phyloP scores from a whole-genome alignment of 2,797 vertebrate genomes.

The Ceryle rudis region DNA sequence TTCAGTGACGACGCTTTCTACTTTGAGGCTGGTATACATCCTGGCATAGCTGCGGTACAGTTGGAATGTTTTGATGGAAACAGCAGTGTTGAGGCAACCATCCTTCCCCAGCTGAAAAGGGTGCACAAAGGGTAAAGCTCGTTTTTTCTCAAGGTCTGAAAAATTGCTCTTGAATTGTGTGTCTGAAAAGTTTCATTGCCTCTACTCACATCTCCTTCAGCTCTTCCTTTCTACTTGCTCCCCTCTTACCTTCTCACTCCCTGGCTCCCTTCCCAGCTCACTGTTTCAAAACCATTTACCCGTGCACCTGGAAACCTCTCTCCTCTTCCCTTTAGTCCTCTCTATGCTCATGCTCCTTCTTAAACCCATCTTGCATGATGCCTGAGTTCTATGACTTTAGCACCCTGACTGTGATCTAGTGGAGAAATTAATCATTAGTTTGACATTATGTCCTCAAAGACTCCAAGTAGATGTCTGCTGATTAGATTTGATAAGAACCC shows the following conservation, averaged over 20 bases:
- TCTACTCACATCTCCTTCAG: neutral
- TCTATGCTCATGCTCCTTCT: neutral
- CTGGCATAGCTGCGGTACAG: constrained; percentile 42
- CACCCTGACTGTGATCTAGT: neutral
- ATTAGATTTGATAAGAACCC: neutral
- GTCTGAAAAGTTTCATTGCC: neutral
- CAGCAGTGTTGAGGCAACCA: constrained; percentile 42
- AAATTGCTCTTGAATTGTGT: neutral
- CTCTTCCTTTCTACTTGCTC: neutral
- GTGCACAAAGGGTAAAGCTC: neutral
- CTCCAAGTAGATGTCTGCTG: neutral
- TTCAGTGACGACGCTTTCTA: constrained; percentile 52
- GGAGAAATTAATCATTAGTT: neutral
- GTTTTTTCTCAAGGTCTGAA: neutral
- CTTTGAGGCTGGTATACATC: neutral
- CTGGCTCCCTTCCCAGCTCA: neutral
- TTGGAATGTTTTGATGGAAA: constrained; percentile 30
- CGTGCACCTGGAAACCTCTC: neutral
- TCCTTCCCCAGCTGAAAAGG: constrained; percentile 61
- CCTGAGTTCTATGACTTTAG: neutral
- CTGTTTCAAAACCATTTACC: neutral
- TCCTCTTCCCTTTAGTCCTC: neutral
- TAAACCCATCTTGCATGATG: neutral
- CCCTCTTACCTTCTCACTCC: neutral
- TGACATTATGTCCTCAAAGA: neutral